Percentiles rank a stretch among this genome's conserved stretches.
phyloP scores from a whole-genome alignment of 2,888 invertebrate species.

The Epicampocera succincta region DNA sequence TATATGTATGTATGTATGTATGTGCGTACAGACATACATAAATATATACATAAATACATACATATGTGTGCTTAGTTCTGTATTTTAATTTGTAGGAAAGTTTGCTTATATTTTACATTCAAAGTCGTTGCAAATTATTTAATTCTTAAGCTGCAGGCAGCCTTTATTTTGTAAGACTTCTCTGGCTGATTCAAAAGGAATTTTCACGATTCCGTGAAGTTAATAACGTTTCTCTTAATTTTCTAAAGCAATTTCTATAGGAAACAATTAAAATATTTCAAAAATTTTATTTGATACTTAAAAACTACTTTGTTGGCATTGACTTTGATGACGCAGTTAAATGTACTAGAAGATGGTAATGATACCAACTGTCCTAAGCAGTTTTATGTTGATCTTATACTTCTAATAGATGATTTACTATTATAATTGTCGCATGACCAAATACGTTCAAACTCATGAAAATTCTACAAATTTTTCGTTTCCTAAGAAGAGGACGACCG shows the following conservation, averaged over 20 bases:
- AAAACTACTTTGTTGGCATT: conserved; percentile 40
- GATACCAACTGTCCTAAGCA: neutral
- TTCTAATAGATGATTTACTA: conserved; percentile 22
- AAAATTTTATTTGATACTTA: conserved; percentile 53
- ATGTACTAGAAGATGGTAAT: neutral
- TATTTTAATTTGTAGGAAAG: no score
- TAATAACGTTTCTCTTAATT: conserved; percentile 18
- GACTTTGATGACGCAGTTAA: conserved; percentile 7
- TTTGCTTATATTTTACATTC: no score
- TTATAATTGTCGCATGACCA: conserved; percentile 49
- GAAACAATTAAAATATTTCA: conserved; percentile 59
- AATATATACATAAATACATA: no score
- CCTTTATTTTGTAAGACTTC: neutral
- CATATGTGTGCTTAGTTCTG: no score
- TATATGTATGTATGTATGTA: no score
- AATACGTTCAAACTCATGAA: conserved; percentile 39
- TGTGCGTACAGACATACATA: no score
- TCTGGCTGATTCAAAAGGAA: conserved; percentile 6
- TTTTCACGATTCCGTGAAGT: conserved; percentile 54
- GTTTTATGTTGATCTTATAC: neutral
- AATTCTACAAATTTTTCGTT: conserved; percentile 45
- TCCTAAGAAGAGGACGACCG: conserved; percentile 7
- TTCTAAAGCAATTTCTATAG: conserved; percentile 24
- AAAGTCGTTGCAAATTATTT: neutral
- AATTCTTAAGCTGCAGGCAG: neutral